Percentiles rank a stretch among this genome's conserved stretches.
Evolutionary conservation across 1,140 invertebrate genomes (phyloP).

Genomic region (Pollicipes pollicipes): DNA sequence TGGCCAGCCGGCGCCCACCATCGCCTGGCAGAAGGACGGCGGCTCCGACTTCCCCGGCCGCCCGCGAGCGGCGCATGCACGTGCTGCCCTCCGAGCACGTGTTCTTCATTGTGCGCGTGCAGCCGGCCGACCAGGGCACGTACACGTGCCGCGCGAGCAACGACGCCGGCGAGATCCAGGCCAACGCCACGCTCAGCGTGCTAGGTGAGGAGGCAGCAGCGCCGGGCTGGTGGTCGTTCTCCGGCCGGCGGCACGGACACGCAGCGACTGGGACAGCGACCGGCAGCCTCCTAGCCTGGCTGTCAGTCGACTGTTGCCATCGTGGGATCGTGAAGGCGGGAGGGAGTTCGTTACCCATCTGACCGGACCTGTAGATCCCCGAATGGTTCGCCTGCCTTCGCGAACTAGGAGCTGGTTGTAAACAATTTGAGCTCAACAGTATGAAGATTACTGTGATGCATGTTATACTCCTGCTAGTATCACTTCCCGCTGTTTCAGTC

Average conservation of each 20-base stretch:
- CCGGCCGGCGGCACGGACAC: neutral
- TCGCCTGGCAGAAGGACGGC: conserved; percentile 77
- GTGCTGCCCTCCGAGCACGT: conserved; percentile 78
- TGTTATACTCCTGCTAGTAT: no score
- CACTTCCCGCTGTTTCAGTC: no score
- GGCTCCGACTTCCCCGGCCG: conserved; percentile 87
- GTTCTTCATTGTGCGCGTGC: conserved; percentile 80
- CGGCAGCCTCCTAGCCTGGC: neutral
- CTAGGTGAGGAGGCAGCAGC: conserved; percentile 26
- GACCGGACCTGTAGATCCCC: neutral
- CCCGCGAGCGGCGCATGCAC: conserved; percentile 75
- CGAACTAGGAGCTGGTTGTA: no score
- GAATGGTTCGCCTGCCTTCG: neutral
- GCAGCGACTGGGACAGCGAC: neutral
- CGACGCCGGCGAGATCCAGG: conserved; percentile 51
- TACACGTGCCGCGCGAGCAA: conserved; percentile 90
- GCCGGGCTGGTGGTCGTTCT: conserved; percentile 28
- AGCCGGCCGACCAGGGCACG: conserved; percentile 65
- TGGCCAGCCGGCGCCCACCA: conserved; percentile 65
- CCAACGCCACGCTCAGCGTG: conserved; percentile 76
- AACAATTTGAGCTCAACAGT: no score
- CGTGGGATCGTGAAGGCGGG: conserved; percentile 8
- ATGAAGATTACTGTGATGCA: no score
- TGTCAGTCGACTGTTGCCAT: neutral
- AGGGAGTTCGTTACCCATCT: neutral